Evolutionary conservation across 1,140 invertebrate species (phyloP), one percentile per base, ranked within the genome.

Genomic region (Musca domestica): DNA sequence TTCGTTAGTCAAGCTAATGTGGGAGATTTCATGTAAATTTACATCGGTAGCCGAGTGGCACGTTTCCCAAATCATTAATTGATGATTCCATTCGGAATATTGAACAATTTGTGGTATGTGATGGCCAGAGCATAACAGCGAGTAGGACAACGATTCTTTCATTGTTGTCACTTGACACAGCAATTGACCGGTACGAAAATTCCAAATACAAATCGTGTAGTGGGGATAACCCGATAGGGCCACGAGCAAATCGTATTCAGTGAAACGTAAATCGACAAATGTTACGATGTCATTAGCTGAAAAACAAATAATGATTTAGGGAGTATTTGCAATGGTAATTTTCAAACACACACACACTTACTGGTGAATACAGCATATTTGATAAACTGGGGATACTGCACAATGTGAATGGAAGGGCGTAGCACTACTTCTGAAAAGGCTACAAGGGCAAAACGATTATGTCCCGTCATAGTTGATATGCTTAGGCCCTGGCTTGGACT

Each of bases 391-490:
- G 78, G 78, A 69, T 80, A 80, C 41, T 74, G 72, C 9, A 74
- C 75, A 0, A 80, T 46, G 46, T 71, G 69, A 20, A 80, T 76
- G 2, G 65, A 25, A 9, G 75, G 74, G 1, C 64, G 61, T 0
- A 78, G 41, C 0, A 73, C 30, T 2, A 19, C 64, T 22, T 80
- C 78, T 14, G 72, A 67, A 25, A 78, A 76, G 5, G 74, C 78
- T 19, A 80, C 80, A 0, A 80, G 63, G 2, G 77, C 72, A 61
- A 76, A 76, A 6, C 74, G 75, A 67, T 72, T 74, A 64, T 80
- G 78, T 9, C 77, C 76, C 1, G 71, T 20, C 23, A 73, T 70
- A 0, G 22, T 25, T 12, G 58, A 51, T 10, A 80, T 76, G 17
- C 70, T 58, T 1, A 76, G 56, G 1, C 77, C 76, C 4, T 68